These are phyloP conservation scores for Pasiphila rectangulata DNA, from an alignment of 2,888 invertebrate genomes.

Conservation along the genomic window DNA sequence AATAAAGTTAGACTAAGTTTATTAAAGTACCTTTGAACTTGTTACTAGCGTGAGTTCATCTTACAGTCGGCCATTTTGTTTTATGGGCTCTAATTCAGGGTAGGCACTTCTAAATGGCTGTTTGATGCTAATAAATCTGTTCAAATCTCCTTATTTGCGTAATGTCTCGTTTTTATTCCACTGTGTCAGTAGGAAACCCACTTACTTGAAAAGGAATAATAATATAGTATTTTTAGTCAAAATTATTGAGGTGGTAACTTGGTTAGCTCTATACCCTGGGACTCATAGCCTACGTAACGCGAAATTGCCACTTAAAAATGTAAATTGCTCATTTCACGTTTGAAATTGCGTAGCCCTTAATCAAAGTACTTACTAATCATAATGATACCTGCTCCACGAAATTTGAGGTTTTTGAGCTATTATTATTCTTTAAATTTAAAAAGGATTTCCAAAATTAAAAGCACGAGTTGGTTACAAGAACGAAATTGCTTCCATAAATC, in stretches of 20 bases:
- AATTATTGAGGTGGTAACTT: too few relatives aligned
- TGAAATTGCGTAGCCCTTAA: background rate
- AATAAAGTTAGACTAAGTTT: too few relatives aligned
- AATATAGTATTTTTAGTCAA: too few relatives aligned
- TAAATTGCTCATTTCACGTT: conserved; percentile 40
- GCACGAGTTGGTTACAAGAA: conserved; percentile 1
- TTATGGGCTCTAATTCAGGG: conserved; percentile 15
- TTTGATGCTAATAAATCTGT: conserved; percentile 21
- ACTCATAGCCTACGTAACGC: background rate
- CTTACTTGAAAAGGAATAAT: background rate
- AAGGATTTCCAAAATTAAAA: background rate
- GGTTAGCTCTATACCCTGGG: background rate
- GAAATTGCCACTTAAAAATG: conserved; percentile 46
- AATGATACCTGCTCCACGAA: background rate
- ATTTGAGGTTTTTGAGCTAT: too few relatives aligned
- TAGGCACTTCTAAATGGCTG: conserved; percentile 16
- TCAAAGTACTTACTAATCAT: too few relatives aligned
- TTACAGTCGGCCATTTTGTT: conserved; percentile 21
- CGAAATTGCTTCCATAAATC: conserved; percentile 20
- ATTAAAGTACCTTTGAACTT: too few relatives aligned
- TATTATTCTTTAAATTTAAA: background rate
- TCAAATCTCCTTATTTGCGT: conserved; percentile 14
- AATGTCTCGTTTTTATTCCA: conserved; percentile 4
- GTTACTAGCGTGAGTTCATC: conserved; percentile 7
- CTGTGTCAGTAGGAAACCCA: conserved; percentile 8